A percentile compares a stretch with the other conserved stretches of the same genome.
phyloP scores from a whole-genome alignment of 2,797 vertebrate genomes.

The Poeciliopsis infans region DNA sequence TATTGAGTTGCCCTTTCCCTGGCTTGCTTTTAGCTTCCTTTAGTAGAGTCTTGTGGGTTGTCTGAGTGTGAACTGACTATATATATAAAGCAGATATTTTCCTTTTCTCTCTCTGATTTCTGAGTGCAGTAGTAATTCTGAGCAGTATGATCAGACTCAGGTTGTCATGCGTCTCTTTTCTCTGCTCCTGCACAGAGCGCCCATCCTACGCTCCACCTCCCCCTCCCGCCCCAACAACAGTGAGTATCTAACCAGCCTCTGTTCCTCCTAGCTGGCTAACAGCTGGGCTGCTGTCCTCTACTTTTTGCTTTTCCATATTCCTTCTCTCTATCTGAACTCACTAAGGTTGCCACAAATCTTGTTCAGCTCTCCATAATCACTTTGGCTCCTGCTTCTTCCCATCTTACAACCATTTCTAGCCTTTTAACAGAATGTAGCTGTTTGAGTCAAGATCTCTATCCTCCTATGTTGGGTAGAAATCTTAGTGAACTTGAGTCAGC shows the following conservation, averaged over 20 bases:
- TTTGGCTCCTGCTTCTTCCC: conserved; percentile 48
- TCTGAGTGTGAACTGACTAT: too few relatives aligned
- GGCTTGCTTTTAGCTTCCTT: too few relatives aligned
- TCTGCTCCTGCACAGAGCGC: conserved; percentile 85
- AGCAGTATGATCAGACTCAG: too few relatives aligned
- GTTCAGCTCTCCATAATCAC: conserved; percentile 36
- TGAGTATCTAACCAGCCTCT: conserved; percentile 82
- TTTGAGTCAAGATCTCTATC: background rate
- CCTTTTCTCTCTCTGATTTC: too few relatives aligned
- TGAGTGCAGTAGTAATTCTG: too few relatives aligned
- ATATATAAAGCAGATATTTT: too few relatives aligned
- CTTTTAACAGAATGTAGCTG: background rate
- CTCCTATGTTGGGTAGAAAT: background rate
- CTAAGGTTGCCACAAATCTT: conserved; percentile 15
- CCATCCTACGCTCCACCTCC: conserved; percentile 97
- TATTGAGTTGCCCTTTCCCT: too few relatives aligned
- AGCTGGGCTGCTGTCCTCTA: background rate
- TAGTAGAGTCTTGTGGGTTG: too few relatives aligned
- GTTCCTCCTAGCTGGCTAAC: conserved; percentile 9
- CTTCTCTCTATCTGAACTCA: conserved; percentile 30
- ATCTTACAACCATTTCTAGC: conserved; percentile 21
- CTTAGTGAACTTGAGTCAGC: background rate
- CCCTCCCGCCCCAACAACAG: conserved; percentile 95
- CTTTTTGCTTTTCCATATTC: conserved; percentile 9
- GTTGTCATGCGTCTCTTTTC: background rate